These are phyloP conservation scores for Phaethornis superciliosus DNA, from an alignment of 2,113 vertebrate genomes.

Conservation along the genomic window DNA sequence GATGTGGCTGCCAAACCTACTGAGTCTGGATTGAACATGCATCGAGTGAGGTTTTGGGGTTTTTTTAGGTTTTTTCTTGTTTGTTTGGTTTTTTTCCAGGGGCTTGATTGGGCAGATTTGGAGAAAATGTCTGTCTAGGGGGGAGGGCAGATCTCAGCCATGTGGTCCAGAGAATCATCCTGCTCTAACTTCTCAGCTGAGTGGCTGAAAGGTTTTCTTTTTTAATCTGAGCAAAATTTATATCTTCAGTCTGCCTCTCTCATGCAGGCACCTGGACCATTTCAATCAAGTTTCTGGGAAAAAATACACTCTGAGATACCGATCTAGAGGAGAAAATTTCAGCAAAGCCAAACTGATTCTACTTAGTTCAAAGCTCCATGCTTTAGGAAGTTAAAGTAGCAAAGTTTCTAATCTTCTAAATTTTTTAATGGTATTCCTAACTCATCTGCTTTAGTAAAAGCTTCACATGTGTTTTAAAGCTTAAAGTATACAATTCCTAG, in stretches of 20 bases:
- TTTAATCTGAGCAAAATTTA: not conserved
- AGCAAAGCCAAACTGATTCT: not conserved
- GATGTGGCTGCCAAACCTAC: not conserved
- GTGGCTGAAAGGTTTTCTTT: not conserved
- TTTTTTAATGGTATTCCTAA: not conserved
- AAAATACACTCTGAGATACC: not conserved
- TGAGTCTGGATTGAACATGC: fast-evolving
- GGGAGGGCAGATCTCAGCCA: not conserved
- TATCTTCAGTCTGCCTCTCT: not conserved
- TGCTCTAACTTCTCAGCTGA: not conserved
- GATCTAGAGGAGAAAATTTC: not conserved
- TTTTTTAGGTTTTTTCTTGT: no score
- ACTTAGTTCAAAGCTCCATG: not conserved
- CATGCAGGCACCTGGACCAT: not conserved
- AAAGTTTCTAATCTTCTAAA: not conserved
- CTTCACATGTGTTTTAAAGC: not conserved
- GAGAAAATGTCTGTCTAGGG: not conserved
- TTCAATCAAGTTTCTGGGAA: not conserved
- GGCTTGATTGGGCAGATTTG: not conserved
- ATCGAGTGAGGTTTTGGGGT: fast-evolving
- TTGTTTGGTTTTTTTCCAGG: not conserved
- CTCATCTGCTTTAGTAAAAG: not conserved
- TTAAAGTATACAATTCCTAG: not conserved
- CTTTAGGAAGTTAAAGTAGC: not conserved
- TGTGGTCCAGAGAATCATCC: not conserved